These are phyloP conservation scores for Drosophila lini DNA, from an alignment of 1,140 invertebrate species.

Conservation along the genomic window DNA sequence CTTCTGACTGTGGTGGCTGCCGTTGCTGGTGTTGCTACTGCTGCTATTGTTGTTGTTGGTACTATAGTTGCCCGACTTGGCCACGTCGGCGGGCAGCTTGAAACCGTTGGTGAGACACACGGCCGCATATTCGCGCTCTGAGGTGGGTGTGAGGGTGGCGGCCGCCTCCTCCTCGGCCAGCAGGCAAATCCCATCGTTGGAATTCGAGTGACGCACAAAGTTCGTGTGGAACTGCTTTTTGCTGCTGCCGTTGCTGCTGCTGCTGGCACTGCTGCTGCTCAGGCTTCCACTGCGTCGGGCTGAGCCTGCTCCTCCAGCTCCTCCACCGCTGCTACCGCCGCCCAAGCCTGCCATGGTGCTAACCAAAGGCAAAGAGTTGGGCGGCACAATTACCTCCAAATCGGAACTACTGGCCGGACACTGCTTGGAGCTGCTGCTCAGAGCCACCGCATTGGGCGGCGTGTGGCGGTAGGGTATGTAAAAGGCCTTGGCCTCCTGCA, in stretches of 20 bases:
- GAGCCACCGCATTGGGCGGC: slow-evolving; percentile 68
- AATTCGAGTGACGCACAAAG: slow-evolving; percentile 78
- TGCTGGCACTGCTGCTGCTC: slow-evolving; percentile 75
- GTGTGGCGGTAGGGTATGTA: slow-evolving; percentile 78
- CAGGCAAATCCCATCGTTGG: slow-evolving; percentile 80
- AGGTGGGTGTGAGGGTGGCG: slow-evolving; percentile 76
- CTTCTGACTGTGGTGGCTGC: slow-evolving; percentile 25
- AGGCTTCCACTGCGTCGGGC: slow-evolving; percentile 67
- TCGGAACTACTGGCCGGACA: slow-evolving; percentile 61
- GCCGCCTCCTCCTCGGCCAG: slow-evolving; percentile 80
- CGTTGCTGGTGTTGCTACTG: slow-evolving; percentile 35
- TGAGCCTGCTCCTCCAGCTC: slow-evolving; percentile 18
- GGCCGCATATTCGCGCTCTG: slow-evolving; percentile 69
- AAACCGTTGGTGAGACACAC: slow-evolving; percentile 73
- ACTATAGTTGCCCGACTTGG: slow-evolving; percentile 38
- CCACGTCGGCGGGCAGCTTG: slow-evolving; percentile 68
- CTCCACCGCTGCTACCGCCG: slow-evolving; percentile 8
- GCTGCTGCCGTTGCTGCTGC: slow-evolving; percentile 64
- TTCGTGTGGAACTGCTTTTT: slow-evolving; percentile 79
- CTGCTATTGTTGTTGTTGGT: slow-evolving; percentile 37
- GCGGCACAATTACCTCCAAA: slow-evolving; percentile 64
- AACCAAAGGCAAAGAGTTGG: slow-evolving; percentile 71
- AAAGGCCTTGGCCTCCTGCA: slow-evolving; percentile 69
- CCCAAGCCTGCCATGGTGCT: slow-evolving; percentile 57
- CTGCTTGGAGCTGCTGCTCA: slow-evolving; percentile 55